Conservation (phyloP, 2,888 invertebrate genomes). For the Rotaria sp. region DNA sequence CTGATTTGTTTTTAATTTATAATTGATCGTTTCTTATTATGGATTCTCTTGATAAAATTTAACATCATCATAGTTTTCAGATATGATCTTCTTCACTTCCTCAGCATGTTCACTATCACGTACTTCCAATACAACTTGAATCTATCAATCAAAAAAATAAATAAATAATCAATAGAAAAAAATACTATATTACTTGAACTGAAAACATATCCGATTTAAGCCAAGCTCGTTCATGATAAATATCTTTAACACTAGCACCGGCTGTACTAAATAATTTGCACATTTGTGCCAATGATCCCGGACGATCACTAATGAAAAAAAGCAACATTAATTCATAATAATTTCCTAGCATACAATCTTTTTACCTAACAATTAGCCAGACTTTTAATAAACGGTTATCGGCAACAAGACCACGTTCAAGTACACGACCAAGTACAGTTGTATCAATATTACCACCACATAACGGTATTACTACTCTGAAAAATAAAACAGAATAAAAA, state of each 20-base stretch:
- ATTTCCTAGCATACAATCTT: too few relatives aligned
- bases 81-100: constrained; percentile 22
- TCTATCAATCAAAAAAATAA: background rate
- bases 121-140: constrained; percentile 38
- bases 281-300: constrained; percentile 77
- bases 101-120: constrained; percentile 34
- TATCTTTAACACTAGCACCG: constrained; percentile 62
- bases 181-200: constrained; percentile 60
- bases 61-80: constrained; percentile 35
- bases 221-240: constrained; percentile 87
- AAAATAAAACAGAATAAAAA: constrained; percentile 56
- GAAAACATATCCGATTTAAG: constrained; percentile 75
- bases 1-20: too few relatives aligned
- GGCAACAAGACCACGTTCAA: constrained; percentile 78
- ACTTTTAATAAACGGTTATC: constrained; percentile 69
- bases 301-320: constrained; percentile 64
- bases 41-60: background rate
- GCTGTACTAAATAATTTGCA: constrained; percentile 68
- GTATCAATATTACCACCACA: constrained; percentile 83
- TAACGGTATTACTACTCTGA: constrained; percentile 67
- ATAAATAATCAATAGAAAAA: background rate
- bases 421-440: constrained; percentile 75
- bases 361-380: constrained; percentile 53
- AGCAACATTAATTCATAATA: background rate
- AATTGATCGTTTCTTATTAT: background rate